These are phyloP conservation scores for Crenichthys baileyi DNA, from an alignment of 2,797 vertebrate genomes.

Conservation along the genomic window DNA sequence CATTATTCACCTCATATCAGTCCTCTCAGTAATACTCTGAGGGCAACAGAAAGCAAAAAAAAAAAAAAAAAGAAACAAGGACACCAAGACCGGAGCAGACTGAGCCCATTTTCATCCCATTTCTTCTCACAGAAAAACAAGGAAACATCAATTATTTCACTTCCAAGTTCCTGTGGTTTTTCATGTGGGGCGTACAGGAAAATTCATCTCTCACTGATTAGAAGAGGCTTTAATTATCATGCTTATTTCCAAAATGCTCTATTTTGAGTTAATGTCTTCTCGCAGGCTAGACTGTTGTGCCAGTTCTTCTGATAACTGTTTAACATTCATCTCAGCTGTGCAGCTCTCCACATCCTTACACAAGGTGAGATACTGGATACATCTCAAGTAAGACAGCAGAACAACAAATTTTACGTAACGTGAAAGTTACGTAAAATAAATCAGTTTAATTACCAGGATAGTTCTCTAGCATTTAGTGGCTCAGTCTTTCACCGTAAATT, in stretches of 20 bases:
- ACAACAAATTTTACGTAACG: too few species aligned
- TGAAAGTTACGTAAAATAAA: slow-evolving; percentile 44
- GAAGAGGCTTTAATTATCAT: slow-evolving; percentile 63
- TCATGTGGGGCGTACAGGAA: slow-evolving; percentile 32
- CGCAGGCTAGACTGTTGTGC: slow-evolving; percentile 21
- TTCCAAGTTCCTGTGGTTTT: slow-evolving; percentile 52
- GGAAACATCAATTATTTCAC: slow-evolving; percentile 63
- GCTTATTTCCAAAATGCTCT: slow-evolving; percentile 35
- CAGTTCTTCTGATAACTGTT: slow-evolving; percentile 8
- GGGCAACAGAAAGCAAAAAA: slow-evolving; percentile 30
- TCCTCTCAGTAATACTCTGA: slow-evolving; percentile 53
- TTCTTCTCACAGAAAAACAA: slow-evolving; percentile 43
- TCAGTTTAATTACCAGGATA: slow-evolving; percentile 57
- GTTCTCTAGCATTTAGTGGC: slow-evolving; percentile 32
- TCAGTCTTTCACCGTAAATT: too few species aligned
- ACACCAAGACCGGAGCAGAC: slow-evolving; percentile 43
- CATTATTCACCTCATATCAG: slow-evolving; percentile 49
- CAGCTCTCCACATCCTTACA: slow-evolving; percentile 30
- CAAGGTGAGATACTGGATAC: slow-evolving; percentile 24
- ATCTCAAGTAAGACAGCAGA: slow-evolving; percentile 36
- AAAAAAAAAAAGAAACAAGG: slow-evolving; percentile 40
- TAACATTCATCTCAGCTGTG: slow-evolving; percentile 44
- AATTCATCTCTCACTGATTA: slow-evolving; percentile 46
- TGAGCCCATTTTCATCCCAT: slow-evolving; percentile 52
- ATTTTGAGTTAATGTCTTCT: slow-evolving; percentile 50